Evolutionary conservation across 2,113 vertebrate species (phyloP), one percentile per base, ranked within the genome.

Genomic region (Lycocorax pyrrhopterus): DNA sequence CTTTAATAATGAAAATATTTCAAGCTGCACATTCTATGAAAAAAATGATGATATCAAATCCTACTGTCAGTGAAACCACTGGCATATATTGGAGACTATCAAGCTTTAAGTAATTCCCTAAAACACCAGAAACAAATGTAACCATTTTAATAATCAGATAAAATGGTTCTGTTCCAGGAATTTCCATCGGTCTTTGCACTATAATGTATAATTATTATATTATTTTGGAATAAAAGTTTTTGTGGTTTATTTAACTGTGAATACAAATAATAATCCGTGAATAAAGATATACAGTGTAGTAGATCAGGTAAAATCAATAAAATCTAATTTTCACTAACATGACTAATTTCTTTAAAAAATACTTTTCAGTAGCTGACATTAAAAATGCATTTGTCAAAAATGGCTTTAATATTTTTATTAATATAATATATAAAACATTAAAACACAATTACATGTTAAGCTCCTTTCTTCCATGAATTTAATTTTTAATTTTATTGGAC

Each of bases 1-100:
- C 21, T 75, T 80, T 64, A 84, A 85, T 84, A 91, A 93, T 72
- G 33, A 93, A 92, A 78, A 78, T 64, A 89, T 78, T 90, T 90
- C 32, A 74, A 84, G 23, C 59, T 73, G n/a, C 9, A 75, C 12
- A 44, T 77, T 67, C 49, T 52, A 71, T 17, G 27, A 69, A 74
- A 73, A 64, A 60, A 47, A 49, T 37, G 84, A 53, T 16, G 12
- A 44, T 23, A 78, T 30, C 8, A 29, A 68, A 66, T 89, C 43
- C 22, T 26, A 46, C 7, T 64, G 47, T 32, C 29, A 80, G 13
- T 27, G 13, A 83, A 87, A 85, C 47, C 6, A 82, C 4, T 43
- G 43, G 17, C 22, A 69, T 71, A 90, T 53, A 27, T 2, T 15
- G 6, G 19, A 68, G 11, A 72, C 4, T 9, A 87, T 64, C 20